These are phyloP conservation scores for Mastomys coucha DNA, from an alignment of 2,113 vertebrate species.

Conservation along the genomic window DNA sequence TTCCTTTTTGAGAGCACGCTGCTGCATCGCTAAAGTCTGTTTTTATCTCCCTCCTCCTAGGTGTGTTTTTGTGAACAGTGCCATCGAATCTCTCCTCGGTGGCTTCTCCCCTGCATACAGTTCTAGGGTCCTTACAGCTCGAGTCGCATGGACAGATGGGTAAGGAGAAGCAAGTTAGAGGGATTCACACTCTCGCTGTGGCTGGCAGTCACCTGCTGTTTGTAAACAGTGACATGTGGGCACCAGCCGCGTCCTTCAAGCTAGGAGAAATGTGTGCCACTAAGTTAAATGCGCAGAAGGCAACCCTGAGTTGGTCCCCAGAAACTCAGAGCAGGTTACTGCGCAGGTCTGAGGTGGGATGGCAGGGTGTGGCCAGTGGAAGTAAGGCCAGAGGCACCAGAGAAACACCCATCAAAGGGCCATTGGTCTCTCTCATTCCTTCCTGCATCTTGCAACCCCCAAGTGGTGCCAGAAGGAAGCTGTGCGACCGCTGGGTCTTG, in stretches of 20 bases:
- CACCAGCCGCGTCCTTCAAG: slow-evolving; percentile 87
- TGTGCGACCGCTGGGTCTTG: slow-evolving; percentile 83
- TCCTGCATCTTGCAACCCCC: slow-evolving; percentile 77
- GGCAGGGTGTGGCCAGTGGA: background rate
- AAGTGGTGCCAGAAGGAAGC: slow-evolving; percentile 80
- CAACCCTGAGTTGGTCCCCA: slow-evolving; percentile 54
- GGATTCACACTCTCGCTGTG: slow-evolving; percentile 80
- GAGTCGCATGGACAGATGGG: slow-evolving; percentile 85
- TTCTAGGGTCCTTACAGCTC: slow-evolving; percentile 48
- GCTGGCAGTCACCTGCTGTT: slow-evolving; percentile 87
- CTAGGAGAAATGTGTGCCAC: slow-evolving; percentile 66
- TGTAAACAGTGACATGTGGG: slow-evolving; percentile 88
- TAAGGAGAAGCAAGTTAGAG: slow-evolving; percentile 76
- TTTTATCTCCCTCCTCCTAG: background rate
- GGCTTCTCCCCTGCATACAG: background rate
- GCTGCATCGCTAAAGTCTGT: background rate
- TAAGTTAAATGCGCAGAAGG: slow-evolving; percentile 30
- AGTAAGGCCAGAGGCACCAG: background rate
- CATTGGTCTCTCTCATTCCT: slow-evolving; percentile 73
- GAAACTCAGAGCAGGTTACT: background rate
- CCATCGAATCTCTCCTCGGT: slow-evolving; percentile 34
- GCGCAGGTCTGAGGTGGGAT: slow-evolving; percentile 36
- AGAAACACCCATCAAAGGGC: slow-evolving; percentile 58
- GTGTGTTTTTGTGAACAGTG: background rate
- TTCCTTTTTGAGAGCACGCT: background rate